Percentiles rank a stretch among this genome's conserved stretches.
phyloP scores from a whole-genome alignment of 2,797 vertebrate species.

The Chelmon rostratus region DNA sequence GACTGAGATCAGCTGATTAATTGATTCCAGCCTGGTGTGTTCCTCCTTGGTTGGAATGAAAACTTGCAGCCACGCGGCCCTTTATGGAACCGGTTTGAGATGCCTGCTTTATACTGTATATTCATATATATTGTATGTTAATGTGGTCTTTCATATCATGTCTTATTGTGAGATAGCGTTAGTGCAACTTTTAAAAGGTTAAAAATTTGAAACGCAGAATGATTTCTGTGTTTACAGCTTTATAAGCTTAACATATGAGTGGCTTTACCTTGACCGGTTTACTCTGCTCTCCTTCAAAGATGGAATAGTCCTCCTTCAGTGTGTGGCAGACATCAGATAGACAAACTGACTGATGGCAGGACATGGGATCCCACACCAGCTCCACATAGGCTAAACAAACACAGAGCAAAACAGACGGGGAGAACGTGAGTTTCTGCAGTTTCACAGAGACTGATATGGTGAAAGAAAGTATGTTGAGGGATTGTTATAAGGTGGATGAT shows the following conservation, averaged over 20 bases:
- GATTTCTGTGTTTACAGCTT: not conserved
- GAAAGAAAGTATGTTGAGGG: not conserved
- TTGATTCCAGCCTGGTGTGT: too few species aligned
- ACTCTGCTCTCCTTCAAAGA: slow-evolving; percentile 85
- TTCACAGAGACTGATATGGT: slow-evolving; percentile 1
- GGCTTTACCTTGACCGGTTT: slow-evolving; percentile 89
- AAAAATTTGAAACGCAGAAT: not conserved
- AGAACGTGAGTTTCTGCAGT: slow-evolving; percentile 8
- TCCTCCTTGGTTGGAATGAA: too few species aligned
- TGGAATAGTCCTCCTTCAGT: slow-evolving; percentile 86
- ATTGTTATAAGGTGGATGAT: too few species aligned
- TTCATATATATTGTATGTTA: not conserved
- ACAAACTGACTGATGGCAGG: slow-evolving; percentile 86
- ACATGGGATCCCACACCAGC: slow-evolving; percentile 93
- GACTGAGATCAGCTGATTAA: too few species aligned
- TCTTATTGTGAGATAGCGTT: not conserved
- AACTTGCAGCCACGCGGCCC: too few species aligned
- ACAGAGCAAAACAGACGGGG: slow-evolving; percentile 1
- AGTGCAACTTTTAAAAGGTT: not conserved
- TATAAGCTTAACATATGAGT: not conserved
- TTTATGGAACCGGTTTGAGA: too few species aligned
- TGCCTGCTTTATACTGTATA: not conserved
- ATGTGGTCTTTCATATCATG: not conserved
- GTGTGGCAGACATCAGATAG: slow-evolving; percentile 87
- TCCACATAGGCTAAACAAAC: slow-evolving; percentile 86